Percentiles rank a stretch among this genome's conserved stretches.
phyloP scores from a whole-genome alignment of 2,797 vertebrate species.

The Neostethus bicornis region DNA sequence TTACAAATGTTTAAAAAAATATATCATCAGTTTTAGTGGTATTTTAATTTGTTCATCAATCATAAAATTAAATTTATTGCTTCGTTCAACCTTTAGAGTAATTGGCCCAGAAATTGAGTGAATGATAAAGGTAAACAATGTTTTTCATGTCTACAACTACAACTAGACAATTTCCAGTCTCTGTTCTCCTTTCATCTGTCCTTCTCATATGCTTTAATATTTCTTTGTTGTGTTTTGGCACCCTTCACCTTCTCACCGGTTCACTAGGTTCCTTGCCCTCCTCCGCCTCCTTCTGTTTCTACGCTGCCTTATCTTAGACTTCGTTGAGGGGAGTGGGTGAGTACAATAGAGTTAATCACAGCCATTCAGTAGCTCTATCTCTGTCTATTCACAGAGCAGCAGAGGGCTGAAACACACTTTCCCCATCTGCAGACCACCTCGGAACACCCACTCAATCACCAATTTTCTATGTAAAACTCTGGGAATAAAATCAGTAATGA shows the following conservation, averaged over 20 bases:
- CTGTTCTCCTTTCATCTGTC: conserved; percentile 53
- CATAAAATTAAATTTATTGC: neutral
- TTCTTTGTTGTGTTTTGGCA: conserved; percentile 23
- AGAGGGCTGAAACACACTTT: conserved; percentile 68
- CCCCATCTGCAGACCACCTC: conserved; percentile 67
- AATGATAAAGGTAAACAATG: too few species aligned
- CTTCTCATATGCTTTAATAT: conserved; percentile 50
- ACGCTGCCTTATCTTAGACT: conserved; percentile 38
- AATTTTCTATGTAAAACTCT: conserved; percentile 29
- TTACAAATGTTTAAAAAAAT: too few species aligned
- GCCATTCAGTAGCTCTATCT: conserved; percentile 85
- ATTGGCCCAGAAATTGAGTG: too few species aligned
- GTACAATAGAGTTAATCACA: conserved; percentile 86
- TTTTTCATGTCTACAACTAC: too few species aligned
- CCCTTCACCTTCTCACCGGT: conserved; percentile 34
- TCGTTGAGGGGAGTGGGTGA: conserved; percentile 68
- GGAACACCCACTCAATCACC: conserved; percentile 16
- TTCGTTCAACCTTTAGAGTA: neutral
- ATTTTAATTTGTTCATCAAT: neutral
- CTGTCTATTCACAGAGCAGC: conserved; percentile 71
- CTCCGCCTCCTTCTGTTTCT: conserved; percentile 2
- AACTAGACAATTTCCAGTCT: conserved; percentile 81
- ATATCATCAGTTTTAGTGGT: neutral
- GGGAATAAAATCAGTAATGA: conserved; percentile 41
- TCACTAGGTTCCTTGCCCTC: conserved; percentile 43